Percentiles rank a stretch among this genome's conserved stretches.
These are phyloP conservation scores for Myiotriccus ornatus DNA, from an alignment of 2,797 vertebrate genomes.

Conservation along the genomic window DNA sequence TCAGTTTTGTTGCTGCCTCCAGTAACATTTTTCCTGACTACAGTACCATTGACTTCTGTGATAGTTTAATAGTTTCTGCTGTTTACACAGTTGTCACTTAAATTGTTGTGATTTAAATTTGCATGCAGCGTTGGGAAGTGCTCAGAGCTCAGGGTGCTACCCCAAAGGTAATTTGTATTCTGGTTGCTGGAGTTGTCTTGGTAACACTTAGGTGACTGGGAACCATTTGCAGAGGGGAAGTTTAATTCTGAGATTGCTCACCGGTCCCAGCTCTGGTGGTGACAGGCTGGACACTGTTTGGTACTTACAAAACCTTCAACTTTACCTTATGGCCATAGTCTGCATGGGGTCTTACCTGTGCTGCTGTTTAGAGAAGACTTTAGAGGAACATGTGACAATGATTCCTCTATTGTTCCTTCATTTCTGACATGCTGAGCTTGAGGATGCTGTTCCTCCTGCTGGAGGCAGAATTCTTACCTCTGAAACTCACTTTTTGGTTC, in stretches of 20 bases:
- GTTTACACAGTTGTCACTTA: conserved; percentile 84
- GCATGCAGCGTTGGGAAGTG: conserved; percentile 80
- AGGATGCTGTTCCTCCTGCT: not conserved
- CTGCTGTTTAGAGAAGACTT: not conserved
- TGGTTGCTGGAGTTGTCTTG: conserved; percentile 85
- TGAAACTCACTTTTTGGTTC: not conserved
- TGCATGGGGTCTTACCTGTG: not conserved
- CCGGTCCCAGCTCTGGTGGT: conserved; percentile 74
- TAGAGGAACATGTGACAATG: not conserved
- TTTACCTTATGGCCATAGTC: not conserved
- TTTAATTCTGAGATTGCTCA: conserved; percentile 75
- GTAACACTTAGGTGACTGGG: conserved; percentile 89
- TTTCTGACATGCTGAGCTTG: not conserved
- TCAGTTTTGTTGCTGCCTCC: conserved; percentile 66
- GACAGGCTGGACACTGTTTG: conserved; percentile 61
- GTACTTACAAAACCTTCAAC: conserved; percentile 71
- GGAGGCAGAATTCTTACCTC: not conserved
- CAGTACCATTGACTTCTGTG: conserved; percentile 71
- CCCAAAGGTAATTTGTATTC: conserved; percentile 89
- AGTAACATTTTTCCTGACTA: conserved; percentile 72
- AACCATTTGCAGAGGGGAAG: conserved; percentile 86
- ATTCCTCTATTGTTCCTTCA: not conserved
- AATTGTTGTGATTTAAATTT: conserved; percentile 79
- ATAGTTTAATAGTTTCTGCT: conserved; percentile 78
- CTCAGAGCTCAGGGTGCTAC: conserved; percentile 71